Base-by-base conservation (phyloP, 1,140 invertebrate species). In the Caenorhabditis briggsae region DNA sequence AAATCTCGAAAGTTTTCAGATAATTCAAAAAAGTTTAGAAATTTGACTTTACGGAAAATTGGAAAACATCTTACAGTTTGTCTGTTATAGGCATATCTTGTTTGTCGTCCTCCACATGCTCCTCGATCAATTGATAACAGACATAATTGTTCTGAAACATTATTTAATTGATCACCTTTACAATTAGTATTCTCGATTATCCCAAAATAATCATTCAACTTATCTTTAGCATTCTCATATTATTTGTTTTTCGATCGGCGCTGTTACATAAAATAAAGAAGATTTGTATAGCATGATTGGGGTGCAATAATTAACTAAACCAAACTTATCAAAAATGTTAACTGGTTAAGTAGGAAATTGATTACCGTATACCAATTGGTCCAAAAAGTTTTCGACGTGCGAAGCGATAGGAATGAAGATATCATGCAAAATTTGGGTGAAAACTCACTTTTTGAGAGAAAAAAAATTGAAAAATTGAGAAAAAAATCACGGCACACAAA, bases 61-160 rank as follows among this genome's bases (percentile, higher is more conserved):
- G 11, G 55, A n/a, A 25, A 20, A 2, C 2, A n/a, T 82, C 83
- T 90, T 88, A 91, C 90, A 16, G 89, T 91, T 88, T 90, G 88
- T 61, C 91, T 84, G 78, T 92, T 90, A 59, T 90, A 92, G 11
- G 91, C 91, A 83, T 91, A 92, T 82, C 91, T 53, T 3, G 91
- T 92, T 53, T 89, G 88, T 16, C 89, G 88, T 14, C 91, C 91
- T 55, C 90, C 89, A 86, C 91, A 92, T 41, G 91, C 89, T 48
- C 91, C 91, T 59, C 87, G 70, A 78, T 92, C 91, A 50, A 92
- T 90, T 46, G 91, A 92, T 25, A 92, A 82, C 46, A 92, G 85
- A 59, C 91, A 92, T 12, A 92, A 84, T 86, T 92, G 87, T 25
- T 91, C 91, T 91, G 89, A 86, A 92, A 85, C 48, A 65, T 18